phyloP scores from a whole-genome alignment of 2,113 vertebrate genomes.

The Anas platyrhynchos region DNA sequence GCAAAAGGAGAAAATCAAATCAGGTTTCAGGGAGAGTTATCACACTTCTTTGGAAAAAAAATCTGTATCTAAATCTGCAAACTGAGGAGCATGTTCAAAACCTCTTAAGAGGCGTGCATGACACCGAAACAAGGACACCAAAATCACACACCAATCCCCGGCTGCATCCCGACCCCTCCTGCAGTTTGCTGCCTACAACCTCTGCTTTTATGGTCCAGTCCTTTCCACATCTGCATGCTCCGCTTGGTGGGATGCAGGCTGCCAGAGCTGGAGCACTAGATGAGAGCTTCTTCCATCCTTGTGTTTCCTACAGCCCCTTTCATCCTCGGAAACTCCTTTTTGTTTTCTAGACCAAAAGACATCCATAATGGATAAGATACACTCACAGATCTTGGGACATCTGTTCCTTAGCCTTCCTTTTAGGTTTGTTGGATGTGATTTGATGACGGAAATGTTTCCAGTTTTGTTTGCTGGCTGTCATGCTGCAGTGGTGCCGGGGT shows the following conservation, averaged over 20 bases:
- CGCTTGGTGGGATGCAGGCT: too few relatives aligned
- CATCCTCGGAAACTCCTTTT: background rate
- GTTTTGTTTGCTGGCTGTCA: background rate
- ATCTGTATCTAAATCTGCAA: constrained; percentile 38
- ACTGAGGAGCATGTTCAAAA: background rate
- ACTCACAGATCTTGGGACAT: background rate
- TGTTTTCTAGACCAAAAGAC: background rate
- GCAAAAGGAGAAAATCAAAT: constrained; percentile 16
- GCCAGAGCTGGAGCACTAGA: too few relatives aligned
- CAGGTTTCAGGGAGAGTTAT: constrained; percentile 43
- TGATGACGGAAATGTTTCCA: background rate
- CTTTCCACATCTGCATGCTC: too few relatives aligned
- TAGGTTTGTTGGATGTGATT: background rate
- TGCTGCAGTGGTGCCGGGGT: background rate
- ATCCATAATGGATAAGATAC: accelerated
- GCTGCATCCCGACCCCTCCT: background rate
- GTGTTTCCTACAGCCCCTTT: background rate
- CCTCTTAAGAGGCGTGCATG: background rate
- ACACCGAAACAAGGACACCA: background rate
- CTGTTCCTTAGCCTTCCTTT: background rate
- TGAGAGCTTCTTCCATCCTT: background rate
- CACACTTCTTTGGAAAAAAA: constrained; percentile 20
- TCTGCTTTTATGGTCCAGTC: background rate
- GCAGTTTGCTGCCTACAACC: background rate
- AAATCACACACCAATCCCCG: accelerated